Percentiles rank a stretch among this genome's conserved stretches.
These are phyloP conservation scores for Drosophila littoralis DNA, from an alignment of 1,140 invertebrate species.

Conservation along the genomic window DNA sequence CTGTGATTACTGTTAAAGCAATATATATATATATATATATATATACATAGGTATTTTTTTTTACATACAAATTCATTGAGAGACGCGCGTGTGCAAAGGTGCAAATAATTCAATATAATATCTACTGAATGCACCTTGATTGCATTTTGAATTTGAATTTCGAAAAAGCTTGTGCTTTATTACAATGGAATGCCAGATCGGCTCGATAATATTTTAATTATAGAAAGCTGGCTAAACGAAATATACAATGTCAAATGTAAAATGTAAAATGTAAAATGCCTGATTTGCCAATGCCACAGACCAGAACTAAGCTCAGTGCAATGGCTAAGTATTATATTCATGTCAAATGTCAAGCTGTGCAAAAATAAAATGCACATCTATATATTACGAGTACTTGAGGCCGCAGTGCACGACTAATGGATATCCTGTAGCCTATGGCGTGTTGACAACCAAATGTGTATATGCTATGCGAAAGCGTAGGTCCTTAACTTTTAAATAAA, in stretches of 20 bases:
- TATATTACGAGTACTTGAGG: too few species aligned
- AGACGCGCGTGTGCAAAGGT: neutral
- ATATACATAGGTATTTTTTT: too few species aligned
- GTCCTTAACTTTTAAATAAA: too few species aligned
- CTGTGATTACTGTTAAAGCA: constrained; percentile 13
- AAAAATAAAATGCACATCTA: too few species aligned
- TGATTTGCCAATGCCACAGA: neutral
- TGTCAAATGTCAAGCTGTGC: neutral
- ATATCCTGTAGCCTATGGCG: too few species aligned
- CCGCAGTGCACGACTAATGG: too few species aligned
- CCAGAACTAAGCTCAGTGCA: neutral
- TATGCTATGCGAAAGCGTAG: too few species aligned
- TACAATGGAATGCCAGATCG: constrained; percentile 14
- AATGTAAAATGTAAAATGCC: neutral
- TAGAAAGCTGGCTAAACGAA: neutral
- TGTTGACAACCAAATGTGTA: too few species aligned
- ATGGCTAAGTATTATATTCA: neutral
- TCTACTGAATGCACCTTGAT: neutral
- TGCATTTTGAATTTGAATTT: constrained; percentile 14
- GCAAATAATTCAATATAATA: constrained; percentile 18
- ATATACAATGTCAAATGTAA: neutral
- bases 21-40: too few species aligned
- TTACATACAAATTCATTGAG: constrained; percentile 13
- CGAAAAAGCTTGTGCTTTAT: constrained; percentile 5
- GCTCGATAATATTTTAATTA: constrained; percentile 20